Base-by-base conservation (phyloP, 2,888 invertebrate genomes). In the Lycaena phlaeas region DNA sequence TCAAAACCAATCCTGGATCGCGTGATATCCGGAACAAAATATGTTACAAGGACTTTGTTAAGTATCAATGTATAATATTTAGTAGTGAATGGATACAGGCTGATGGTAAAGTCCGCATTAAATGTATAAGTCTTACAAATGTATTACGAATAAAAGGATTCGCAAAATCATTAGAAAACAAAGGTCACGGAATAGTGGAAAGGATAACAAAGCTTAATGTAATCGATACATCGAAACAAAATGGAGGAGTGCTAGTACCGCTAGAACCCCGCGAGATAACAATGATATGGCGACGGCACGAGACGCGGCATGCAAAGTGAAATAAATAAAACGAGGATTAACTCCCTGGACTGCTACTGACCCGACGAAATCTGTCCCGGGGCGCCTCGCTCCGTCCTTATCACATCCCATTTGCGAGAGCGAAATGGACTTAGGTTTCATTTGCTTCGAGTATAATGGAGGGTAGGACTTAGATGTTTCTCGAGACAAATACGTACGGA, bases 311-410 rank as follows among this genome's bases (percentile, higher is more conserved):
- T 34, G 34, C 22, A 34, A 34, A 34, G 34, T 34, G 34, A 22
- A 34, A 34, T 34, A 34, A 34, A 34, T 34, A 34, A 34, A 34
- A 34, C 34, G 22, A 22, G 34, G 12, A 34, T 34, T 34, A 34
- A 34, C 34, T 34, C 34, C 34, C 34, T 18, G 22, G 18, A 18
- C 34, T 34, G 34, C 34, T 22, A 34, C 22, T 34, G 34, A 34
- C 34, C 34, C 34, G 22, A 12, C 4, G 11, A 12, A 34, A 34
- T 34, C 34, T 34, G 34, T 34, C 34, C 34, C 34, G 22, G 22
- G 34, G 18, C 22, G 4, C 34, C 12, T 34, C 22, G 34, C 6
- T 18, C 34, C 22, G 22, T 34, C 34, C 34, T 34, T 34, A 34
- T 34, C 34, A 18, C 34, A 34, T 34, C 22, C 10, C 34, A 34